Conservation (phyloP, 1,140 invertebrate genomes). For the Aethina tumida region DNA sequence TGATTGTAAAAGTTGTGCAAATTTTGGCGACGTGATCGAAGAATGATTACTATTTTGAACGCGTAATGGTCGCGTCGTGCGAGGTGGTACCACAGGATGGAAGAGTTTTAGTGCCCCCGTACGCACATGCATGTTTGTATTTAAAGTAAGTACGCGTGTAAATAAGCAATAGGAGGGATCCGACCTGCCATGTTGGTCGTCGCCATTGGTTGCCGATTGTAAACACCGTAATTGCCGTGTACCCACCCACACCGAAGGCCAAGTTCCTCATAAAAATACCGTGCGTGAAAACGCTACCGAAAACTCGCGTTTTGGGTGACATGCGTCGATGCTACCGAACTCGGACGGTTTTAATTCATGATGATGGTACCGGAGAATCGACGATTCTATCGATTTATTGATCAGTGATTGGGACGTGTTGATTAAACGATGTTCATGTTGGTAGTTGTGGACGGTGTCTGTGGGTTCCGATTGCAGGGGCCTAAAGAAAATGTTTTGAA, state of each 20-base stretch:
- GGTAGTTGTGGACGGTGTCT: too few species aligned
- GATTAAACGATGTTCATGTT: too few species aligned
- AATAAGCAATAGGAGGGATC: conserved; percentile 16
- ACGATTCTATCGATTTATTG: too few species aligned
- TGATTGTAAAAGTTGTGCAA: conserved; percentile 1
- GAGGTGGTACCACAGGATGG: not conserved
- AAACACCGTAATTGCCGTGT: conserved; percentile 15
- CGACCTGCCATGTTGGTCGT: conserved; percentile 13
- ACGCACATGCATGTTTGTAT: conserved; percentile 12
- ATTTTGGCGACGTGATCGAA: not conserved
- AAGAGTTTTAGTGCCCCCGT: not conserved
- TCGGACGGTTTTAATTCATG: too few species aligned
- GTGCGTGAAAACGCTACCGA: too few species aligned
- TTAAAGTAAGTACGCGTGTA: conserved; percentile 12
- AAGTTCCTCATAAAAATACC: too few species aligned
- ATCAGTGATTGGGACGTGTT: too few species aligned
- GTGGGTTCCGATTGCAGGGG: too few species aligned
- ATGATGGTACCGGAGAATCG: too few species aligned
- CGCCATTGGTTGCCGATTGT: conserved; percentile 14
- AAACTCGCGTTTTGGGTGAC: too few species aligned
- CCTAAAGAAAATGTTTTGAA: too few species aligned
- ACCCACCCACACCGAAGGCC: conserved; percentile 14
- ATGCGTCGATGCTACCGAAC: too few species aligned
- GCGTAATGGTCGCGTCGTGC: not conserved
- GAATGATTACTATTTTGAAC: not conserved